phyloP scores from a whole-genome alignment of 2,113 vertebrate species.

The Plestiodon gilberti region DNA sequence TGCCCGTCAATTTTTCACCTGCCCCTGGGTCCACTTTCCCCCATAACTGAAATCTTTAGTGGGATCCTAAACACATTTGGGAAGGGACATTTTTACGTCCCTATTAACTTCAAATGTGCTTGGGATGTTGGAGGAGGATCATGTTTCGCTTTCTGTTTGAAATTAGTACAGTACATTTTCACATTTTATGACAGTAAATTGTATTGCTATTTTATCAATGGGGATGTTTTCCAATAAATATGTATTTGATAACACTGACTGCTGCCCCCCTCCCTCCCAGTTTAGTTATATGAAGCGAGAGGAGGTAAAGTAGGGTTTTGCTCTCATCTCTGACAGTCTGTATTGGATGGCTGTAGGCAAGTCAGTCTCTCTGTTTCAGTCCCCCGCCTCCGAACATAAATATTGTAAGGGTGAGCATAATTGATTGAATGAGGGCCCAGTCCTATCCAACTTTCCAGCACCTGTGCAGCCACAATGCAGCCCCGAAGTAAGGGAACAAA shows the following conservation, averaged over 20 bases:
- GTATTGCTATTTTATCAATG: not conserved
- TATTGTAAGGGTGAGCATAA: not conserved
- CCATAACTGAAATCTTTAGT: not conserved
- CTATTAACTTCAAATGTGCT: not conserved
- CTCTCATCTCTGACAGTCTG: not conserved
- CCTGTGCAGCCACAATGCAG: too few species aligned
- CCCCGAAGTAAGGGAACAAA: too few species aligned
- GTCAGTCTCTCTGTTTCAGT: not conserved
- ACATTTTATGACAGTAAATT: not conserved
- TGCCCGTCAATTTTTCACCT: not conserved
- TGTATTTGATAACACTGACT: not conserved
- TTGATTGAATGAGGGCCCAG: too few species aligned
- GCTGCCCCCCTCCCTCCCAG: accelerated
- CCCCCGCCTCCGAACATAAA: not conserved
- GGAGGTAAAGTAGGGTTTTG: not conserved
- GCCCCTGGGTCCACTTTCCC: not conserved
- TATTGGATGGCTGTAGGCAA: not conserved
- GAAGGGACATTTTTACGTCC: not conserved
- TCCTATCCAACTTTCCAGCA: too few species aligned
- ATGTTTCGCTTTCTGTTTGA: not conserved
- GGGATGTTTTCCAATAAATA: not conserved
- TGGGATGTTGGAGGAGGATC: not conserved
- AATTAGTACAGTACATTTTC: not conserved
- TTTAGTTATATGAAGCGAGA: not conserved
- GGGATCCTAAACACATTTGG: not conserved